Evolutionary conservation across 2,113 vertebrate genomes (phyloP).

Genomic region (Oenanthe melanoleuca): DNA sequence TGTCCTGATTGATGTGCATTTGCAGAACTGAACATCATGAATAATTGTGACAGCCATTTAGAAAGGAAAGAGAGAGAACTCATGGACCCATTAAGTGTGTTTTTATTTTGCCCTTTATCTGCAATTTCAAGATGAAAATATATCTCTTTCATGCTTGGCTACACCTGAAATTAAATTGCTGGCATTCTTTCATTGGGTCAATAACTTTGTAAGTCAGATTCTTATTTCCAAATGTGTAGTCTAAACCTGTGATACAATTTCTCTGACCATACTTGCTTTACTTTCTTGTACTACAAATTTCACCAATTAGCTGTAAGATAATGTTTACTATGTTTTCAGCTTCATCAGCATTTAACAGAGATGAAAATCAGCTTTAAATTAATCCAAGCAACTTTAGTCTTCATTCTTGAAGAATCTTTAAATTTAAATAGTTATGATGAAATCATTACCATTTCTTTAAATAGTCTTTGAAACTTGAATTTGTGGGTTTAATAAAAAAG

Average conservation of each 20-base stretch:
- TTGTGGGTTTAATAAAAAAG: background rate
- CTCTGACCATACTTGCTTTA: background rate
- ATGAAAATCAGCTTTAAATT: background rate
- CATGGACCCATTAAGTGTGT: fast-evolving
- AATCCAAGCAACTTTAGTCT: background rate
- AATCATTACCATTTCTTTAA: background rate
- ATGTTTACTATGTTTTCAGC: background rate
- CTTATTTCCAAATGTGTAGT: background rate
- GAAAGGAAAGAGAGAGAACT: background rate
- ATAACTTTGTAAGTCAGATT: background rate
- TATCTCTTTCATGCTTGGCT: background rate
- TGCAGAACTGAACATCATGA: background rate
- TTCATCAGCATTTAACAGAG: background rate
- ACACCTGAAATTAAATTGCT: background rate
- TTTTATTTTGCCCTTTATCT: background rate
- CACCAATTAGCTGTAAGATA: background rate
- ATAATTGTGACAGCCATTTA: background rate
- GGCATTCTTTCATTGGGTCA: background rate
- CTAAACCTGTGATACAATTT: background rate
- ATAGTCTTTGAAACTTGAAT: background rate
- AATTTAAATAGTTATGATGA: background rate
- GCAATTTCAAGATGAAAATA: background rate
- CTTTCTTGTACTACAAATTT: background rate
- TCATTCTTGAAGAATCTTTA: background rate
- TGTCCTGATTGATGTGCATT: background rate